phyloP scores from a whole-genome alignment of 2,113 vertebrate genomes.

The Tor tambroides region DNA sequence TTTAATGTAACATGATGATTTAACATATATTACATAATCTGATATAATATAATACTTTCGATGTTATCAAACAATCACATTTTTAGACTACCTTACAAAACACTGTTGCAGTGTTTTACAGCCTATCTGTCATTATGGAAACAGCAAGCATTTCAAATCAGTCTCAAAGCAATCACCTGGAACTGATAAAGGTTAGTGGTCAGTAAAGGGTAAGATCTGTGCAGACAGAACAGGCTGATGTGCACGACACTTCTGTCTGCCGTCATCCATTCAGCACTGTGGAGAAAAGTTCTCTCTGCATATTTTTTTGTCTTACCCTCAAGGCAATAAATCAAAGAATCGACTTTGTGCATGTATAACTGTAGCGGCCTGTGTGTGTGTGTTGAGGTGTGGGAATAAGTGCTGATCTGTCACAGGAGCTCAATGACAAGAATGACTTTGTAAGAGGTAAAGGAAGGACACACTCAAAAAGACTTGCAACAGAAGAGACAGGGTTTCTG shows the following conservation, averaged over 20 bases:
- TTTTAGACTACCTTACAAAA: too few relatives aligned
- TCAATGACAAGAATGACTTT: conserved; percentile 56
- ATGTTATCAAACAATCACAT: too few relatives aligned
- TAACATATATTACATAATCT: too few relatives aligned
- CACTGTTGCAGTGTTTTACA: too few relatives aligned
- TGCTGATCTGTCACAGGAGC: conserved; percentile 53
- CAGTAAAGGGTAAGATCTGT: neutral
- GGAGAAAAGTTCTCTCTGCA: conserved; percentile 16
- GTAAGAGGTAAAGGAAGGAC: conserved; percentile 33
- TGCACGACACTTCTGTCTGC: conserved; percentile 14
- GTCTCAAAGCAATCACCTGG: neutral
- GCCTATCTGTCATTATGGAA: too few relatives aligned
- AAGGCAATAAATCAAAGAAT: conserved; percentile 47
- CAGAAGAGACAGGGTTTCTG: neutral
- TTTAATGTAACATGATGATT: too few relatives aligned
- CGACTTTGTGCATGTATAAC: conserved; percentile 24
- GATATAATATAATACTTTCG: too few relatives aligned
- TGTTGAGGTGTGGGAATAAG: conserved; percentile 30
- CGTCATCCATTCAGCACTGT: conserved; percentile 32
- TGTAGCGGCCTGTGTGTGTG: neutral
- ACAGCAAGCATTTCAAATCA: neutral
- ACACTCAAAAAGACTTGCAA: neutral
- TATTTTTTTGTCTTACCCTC: conserved; percentile 25
- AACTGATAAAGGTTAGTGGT: neutral
- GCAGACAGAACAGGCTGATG: neutral